A percentile compares a stretch with the other conserved stretches of the same genome.
These are phyloP conservation scores for Amphilophus citrinellus DNA, from an alignment of 2,113 vertebrate species.

Conservation along the genomic window DNA sequence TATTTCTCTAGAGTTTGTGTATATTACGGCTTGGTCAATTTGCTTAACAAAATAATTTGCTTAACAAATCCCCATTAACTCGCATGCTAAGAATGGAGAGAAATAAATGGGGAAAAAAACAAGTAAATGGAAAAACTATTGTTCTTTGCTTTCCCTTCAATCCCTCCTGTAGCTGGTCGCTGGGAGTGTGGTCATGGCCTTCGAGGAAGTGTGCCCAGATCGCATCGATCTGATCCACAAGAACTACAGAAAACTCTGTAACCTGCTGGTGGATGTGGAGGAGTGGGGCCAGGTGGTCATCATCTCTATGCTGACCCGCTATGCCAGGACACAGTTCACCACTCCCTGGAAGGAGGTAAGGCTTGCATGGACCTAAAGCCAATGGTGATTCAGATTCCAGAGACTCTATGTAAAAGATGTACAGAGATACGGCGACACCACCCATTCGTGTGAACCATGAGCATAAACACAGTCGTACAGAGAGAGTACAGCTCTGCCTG, in stretches of 20 bases:
- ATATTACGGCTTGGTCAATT: conserved; percentile 30
- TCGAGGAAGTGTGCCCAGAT: conserved; percentile 97
- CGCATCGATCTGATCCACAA: conserved; percentile 98
- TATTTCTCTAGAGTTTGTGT: conserved; percentile 54
- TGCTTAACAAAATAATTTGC: conserved; percentile 3
- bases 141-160: not conserved
- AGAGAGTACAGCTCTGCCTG: not conserved
- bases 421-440: not conserved
- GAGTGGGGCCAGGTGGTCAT: conserved; percentile 99
- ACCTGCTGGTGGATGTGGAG: conserved; percentile 95
- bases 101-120: not conserved
- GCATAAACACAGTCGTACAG: not conserved
- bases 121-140: not conserved
- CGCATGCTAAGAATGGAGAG: not conserved
- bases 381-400: conserved; percentile 69
- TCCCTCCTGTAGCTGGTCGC: conserved; percentile 87
- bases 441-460: not conserved
- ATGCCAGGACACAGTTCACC: conserved; percentile 93
- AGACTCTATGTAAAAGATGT: not conserved
- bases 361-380: not conserved
- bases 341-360: conserved; percentile 95
- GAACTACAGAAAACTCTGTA: conserved; percentile 97
- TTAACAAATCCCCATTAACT: conserved; percentile 18
- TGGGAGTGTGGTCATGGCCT: conserved; percentile 97
- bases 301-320: conserved; percentile 97